Conservation (phyloP, 2,113 vertebrate genomes). For the Atlantisia rogersi region DNA sequence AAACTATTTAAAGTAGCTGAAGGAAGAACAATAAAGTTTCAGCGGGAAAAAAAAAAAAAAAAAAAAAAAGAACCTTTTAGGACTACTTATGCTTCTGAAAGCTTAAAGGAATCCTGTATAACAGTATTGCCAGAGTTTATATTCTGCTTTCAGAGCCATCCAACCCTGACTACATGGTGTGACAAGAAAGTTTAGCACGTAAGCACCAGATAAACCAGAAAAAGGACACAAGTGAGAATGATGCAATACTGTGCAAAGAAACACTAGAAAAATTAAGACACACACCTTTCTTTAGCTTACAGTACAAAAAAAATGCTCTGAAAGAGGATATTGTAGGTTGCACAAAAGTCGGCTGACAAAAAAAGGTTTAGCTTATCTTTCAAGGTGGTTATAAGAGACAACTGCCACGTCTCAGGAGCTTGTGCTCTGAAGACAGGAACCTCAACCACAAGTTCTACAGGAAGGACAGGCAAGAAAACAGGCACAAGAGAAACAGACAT, state of each 20-base stretch:
- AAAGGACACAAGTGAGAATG: background rate
- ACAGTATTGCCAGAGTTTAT: background rate
- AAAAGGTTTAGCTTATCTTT: background rate
- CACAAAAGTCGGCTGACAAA: background rate
- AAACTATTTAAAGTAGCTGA: background rate
- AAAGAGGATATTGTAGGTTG: background rate
- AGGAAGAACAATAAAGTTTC: background rate
- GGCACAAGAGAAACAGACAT: background rate
- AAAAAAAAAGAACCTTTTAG: background rate
- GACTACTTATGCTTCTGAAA: background rate
- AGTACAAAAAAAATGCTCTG: background rate
- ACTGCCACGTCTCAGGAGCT: background rate
- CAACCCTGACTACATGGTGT: background rate
- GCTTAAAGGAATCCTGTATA: background rate
- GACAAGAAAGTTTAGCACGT: background rate
- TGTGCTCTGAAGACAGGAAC: background rate
- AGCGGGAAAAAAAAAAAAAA: rapidly evolving
- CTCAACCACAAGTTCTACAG: background rate
- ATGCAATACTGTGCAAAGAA: background rate
- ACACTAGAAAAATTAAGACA: background rate
- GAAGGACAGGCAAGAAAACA: background rate
- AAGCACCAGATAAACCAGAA: background rate
- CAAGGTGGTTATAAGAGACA: background rate
- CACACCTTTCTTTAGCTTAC: background rate
- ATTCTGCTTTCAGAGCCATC: background rate